phyloP scores from a whole-genome alignment of 2,113 vertebrate genomes.

The Rhipidura dahli region DNA sequence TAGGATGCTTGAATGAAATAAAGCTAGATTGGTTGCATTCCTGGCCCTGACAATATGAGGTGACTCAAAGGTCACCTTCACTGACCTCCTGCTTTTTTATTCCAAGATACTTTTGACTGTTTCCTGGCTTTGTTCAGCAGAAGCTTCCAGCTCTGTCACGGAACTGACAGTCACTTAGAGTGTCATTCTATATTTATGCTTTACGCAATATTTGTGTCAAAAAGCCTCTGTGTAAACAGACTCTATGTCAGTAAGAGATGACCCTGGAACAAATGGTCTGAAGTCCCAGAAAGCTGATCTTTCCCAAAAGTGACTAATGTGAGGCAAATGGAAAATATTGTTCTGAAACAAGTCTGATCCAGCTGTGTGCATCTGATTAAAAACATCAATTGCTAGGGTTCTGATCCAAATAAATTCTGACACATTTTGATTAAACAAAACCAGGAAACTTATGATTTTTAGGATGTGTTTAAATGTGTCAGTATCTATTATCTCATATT shows the following conservation, averaged over 20 bases:
- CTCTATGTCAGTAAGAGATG: not conserved
- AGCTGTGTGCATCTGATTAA: not conserved
- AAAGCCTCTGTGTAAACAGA: constrained; percentile 24
- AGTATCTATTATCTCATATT: not conserved
- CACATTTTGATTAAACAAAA: not conserved
- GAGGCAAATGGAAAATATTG: constrained; percentile 17
- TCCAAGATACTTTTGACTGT: not conserved
- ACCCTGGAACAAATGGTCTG: constrained; percentile 9
- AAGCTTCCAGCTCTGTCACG: not conserved
- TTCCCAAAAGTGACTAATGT: constrained; percentile 42
- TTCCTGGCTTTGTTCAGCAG: constrained; percentile 53
- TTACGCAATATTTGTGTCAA: not conserved
- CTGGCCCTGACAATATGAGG: not conserved
- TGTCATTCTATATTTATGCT: not conserved
- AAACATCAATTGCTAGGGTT: not conserved
- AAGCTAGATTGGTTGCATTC: not conserved
- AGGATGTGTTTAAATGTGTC: not conserved
- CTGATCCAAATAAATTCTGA: not conserved
- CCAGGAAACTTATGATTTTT: not conserved
- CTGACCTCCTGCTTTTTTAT: not conserved
- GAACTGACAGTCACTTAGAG: not conserved
- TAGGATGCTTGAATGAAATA: not conserved
- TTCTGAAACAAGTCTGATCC: not conserved
- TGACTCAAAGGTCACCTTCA: not conserved
- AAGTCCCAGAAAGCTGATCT: not conserved